Evolutionary conservation across 2,888 invertebrate genomes (phyloP).

Genomic region (Torymus texanus): DNA sequence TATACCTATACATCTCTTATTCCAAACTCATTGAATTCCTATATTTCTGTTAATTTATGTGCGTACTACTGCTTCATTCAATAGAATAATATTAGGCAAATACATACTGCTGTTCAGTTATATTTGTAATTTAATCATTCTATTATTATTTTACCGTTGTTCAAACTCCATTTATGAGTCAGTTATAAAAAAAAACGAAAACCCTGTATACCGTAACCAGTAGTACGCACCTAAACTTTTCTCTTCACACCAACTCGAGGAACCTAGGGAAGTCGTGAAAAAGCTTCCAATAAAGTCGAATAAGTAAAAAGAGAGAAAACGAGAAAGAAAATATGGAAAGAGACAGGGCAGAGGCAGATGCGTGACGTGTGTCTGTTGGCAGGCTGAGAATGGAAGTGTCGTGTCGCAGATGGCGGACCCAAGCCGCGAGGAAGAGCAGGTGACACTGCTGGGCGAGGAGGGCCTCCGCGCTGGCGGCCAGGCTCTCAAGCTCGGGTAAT

Average conservation of each 20-base stretch:
- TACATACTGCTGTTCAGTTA: no score
- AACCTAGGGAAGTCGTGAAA: no score
- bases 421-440: constrained; percentile 95
- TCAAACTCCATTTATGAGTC: not conserved
- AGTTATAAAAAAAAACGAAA: constrained; percentile 35
- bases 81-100: no score
- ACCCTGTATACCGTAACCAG: not conserved
- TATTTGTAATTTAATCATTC: no score
- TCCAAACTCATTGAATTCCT: not conserved
- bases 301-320: not conserved
- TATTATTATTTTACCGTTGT: not conserved
- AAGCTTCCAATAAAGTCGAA: not conserved
- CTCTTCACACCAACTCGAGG: not conserved
- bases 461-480: constrained; percentile 95
- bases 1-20: constrained; percentile 3
- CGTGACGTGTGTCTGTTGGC: constrained; percentile 79
- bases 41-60: not conserved
- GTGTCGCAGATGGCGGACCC: constrained; percentile 97
- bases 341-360: constrained; percentile 72
- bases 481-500: constrained; percentile 98
- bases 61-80: no score
- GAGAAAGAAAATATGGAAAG: constrained; percentile 48
- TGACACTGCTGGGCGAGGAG: constrained; percentile 97
- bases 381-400: constrained; percentile 83
- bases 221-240: not conserved